These are phyloP conservation scores for Canis aureus DNA, from an alignment of 2,113 vertebrate species.

Conservation along the genomic window DNA sequence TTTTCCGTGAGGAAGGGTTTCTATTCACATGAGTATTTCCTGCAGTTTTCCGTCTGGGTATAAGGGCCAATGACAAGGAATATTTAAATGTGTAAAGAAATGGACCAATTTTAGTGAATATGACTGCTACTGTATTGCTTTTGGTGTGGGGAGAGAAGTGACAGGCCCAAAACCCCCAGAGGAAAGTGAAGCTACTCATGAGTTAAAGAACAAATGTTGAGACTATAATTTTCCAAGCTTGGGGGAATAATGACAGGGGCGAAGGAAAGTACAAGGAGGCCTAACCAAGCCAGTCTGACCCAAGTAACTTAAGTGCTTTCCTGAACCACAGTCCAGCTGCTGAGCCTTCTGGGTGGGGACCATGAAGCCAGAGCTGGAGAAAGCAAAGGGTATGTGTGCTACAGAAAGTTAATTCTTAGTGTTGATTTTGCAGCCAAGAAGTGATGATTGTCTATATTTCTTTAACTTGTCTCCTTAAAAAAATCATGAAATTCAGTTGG, in stretches of 20 bases:
- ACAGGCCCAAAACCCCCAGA: background rate
- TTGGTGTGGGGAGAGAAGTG: background rate
- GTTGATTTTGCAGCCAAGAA: background rate
- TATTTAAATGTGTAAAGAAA: background rate
- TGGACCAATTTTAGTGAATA: background rate
- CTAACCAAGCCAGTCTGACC: background rate
- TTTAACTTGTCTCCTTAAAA: slow-evolving; percentile 56
- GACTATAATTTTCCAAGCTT: background rate
- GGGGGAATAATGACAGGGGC: background rate
- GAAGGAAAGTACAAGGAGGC: background rate
- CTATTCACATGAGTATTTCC: background rate
- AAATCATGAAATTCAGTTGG: background rate
- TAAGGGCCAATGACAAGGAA: background rate
- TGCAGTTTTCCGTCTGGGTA: background rate
- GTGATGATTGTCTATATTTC: background rate
- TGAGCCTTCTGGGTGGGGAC: background rate
- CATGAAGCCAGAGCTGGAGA: background rate
- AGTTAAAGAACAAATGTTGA: background rate
- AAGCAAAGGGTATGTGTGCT: background rate
- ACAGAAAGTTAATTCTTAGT: background rate
- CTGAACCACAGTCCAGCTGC: background rate
- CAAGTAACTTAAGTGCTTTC: background rate
- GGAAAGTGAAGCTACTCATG: background rate
- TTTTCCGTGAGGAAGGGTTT: background rate
- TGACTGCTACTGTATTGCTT: background rate